Base-by-base conservation (phyloP, 2,797 vertebrate species). In the Gymnopithys bicolor region DNA sequence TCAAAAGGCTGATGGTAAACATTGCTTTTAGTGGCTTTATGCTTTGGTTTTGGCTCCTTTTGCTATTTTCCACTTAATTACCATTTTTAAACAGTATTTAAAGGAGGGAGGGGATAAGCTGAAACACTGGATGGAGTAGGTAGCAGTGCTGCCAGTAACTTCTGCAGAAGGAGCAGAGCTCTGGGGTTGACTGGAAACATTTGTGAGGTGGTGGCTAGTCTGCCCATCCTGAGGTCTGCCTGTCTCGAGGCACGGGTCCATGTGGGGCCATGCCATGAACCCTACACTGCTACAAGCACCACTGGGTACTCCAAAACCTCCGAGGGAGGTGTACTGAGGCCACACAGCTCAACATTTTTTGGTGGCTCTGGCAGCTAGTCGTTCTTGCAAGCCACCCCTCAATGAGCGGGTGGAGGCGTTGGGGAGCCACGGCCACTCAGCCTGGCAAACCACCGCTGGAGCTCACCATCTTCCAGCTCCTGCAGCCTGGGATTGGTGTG, bases 401-500 rank as follows among this genome's bases (percentile, higher is more conserved):
- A 92, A 71, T 53, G 53, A 85, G 33, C 0, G 68, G 56, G 63
- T 85, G 49, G 81, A 90, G 49, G 49, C 3, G 0, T 9, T 0
- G 3, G 53, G 71, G 78, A 94, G 87, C 89, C 89, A 39, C 21
- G 8, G 87, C 87, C 48, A 7, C 75, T 64, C 92, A 80, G 92
- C 32, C 56, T 95, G 94, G 81, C 1, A 11, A 82, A 9, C 91
- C 78, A 56, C 23, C 75, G 39, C 59, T 11, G 76, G 69, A 89
- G 64, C 79, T 77, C 1, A 1, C 22, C 0, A 0, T n/a, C 21
- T 58, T 71, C 53, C 2, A 6, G 30, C 43, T 91, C 46, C 78
- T 0, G 0, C 52, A 28, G 86, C 55, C 4, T 0, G 2, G 55
- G 35, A 52, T 89, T 0, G 0, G 32, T 2, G 19, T 62, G 43